Evolutionary conservation across 2,113 vertebrate genomes (phyloP), one percentile per base, ranked within the genome.

Genomic region (Tychaedon coryphoeus): DNA sequence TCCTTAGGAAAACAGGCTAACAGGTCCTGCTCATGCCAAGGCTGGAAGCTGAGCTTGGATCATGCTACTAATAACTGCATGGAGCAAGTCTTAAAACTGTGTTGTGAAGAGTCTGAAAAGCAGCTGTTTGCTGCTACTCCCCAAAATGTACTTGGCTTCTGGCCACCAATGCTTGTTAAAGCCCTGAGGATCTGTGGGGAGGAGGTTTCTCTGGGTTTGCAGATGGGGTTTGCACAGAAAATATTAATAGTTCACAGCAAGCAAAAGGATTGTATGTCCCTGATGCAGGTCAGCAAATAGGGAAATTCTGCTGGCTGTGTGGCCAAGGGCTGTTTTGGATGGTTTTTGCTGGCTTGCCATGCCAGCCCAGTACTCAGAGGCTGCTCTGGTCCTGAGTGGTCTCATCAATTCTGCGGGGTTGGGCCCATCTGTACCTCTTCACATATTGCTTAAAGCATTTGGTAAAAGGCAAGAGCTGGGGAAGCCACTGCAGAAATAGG

Each of bases 71-170:
- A 58, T 47, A 91, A 66, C 58, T 82, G 31, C 34, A 13, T 58
- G 56, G 40, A 95, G 6, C 38, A 73, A 66, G 33, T 76, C 34
- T 80, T 79, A 50, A 81, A 75, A 53, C 40, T 38, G 50, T 33
- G 13, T 73, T 82, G 31, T 24, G 40, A 80, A 61, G 50, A 80
- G 47, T 38, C 82, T 92, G 78, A 90, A 94, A 83, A 83, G 66
- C 71, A 95, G 67, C 70, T 92, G 75, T 86, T 94, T 90, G 45
- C 31, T 67, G 51, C 78, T 93, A 28, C 31, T 97, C 36, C 88
- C 43, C 57, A 33, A 88, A 93, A 92, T 70, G 65, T 80, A 38
- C 61, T 83, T 92, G 93, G 72, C 75, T 80, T 76, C 67, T 86
- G 75, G 60, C 64, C 75, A 93, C 43, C 38, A 66, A 43, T 65